Evolutionary conservation across 2,797 vertebrate genomes (phyloP), one percentile per base, ranked within the genome.

Genomic region (Gambusia yucatana): DNA sequence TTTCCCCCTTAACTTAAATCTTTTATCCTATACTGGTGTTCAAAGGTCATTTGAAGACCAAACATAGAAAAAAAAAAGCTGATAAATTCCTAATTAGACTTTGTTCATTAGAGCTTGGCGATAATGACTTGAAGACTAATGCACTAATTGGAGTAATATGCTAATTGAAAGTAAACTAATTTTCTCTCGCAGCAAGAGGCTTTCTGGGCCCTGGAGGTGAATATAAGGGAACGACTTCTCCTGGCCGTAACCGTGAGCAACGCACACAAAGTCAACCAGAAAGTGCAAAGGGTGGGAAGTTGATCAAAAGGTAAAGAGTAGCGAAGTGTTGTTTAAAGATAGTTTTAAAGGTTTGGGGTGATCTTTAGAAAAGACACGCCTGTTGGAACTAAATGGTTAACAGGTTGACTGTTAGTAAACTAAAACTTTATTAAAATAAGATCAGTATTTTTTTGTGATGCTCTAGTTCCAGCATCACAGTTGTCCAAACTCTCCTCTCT

Each of bases 31-130:
- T 72, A n/a, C 82, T 83, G 78, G 67, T 81, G 73, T 83, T 88
- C 11, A 77, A 91, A 92, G 91, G 93, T 91, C 70, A 3, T 80
- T 79, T 74, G 76, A 74, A 84, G 81, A 61, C 28, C 43, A 48
- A 74, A 65, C 22, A 20, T 28, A n/a, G 13, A 13, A 52, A 72
- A 75, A 75, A 16, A 25, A 70, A 75, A 76, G 63, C 73, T 72
- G 86, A 91, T 92, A 90, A 75, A 87, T 92, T 93, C 89, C 86
- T 92, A 92, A 94, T 93, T 92, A 91, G 89, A 87, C 82, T 91
- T 88, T 94, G 85, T 90, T 94, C 88, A 93, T 94, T 92, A 92
- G 87, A 91, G 82, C 87, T 80, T 2, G 78, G 81, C 7, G 67
- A 94, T 89, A 92, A 91, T 89, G 85, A 87, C 85, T 84, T 50